Conservation (phyloP, 2,888 invertebrate species). For the Coenonympha arcania region DNA sequence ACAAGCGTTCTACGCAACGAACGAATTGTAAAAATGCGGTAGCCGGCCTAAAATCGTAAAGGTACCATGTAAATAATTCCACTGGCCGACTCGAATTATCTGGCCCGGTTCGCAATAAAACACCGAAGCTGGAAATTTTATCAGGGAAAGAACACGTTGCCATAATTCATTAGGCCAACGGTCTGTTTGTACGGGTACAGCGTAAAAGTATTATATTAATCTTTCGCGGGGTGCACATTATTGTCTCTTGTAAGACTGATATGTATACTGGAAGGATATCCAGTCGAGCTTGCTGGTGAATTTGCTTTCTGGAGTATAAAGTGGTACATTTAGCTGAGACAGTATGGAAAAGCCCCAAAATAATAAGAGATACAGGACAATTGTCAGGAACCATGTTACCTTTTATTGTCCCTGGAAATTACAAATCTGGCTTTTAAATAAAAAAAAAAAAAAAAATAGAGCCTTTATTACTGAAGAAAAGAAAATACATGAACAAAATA, state of each 20-base stretch:
- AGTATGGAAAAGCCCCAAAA: too few relatives aligned
- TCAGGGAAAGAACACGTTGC: conserved; percentile 64
- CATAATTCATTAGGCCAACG: conserved; percentile 66
- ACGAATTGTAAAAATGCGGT: conserved; percentile 49
- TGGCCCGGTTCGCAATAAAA: conserved; percentile 63
- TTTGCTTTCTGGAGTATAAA: background rate
- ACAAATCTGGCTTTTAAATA: too few relatives aligned
- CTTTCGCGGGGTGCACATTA: conserved; percentile 53
- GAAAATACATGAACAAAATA: too few relatives aligned
- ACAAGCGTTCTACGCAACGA: conserved; percentile 1
- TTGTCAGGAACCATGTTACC: too few relatives aligned
- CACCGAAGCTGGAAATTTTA: conserved; percentile 62
- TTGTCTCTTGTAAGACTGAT: conserved; percentile 52
- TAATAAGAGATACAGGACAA: too few relatives aligned
- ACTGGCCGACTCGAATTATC: conserved; percentile 61
- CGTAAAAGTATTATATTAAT: conserved; percentile 68
- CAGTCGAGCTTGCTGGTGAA: background rate
- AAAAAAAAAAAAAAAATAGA: too few relatives aligned
- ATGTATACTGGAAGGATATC: conserved; percentile 41
- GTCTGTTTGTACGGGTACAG: conserved; percentile 44
- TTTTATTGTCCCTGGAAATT: too few relatives aligned
- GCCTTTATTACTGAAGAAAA: too few relatives aligned
- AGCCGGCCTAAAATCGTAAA: conserved; percentile 49
- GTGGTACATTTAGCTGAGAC: too few relatives aligned
- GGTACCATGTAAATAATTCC: conserved; percentile 68